These are phyloP conservation scores for Actinostola sp. DNA, from an alignment of 92 coral and sea anemone species.

Conservation along the genomic window DNA sequence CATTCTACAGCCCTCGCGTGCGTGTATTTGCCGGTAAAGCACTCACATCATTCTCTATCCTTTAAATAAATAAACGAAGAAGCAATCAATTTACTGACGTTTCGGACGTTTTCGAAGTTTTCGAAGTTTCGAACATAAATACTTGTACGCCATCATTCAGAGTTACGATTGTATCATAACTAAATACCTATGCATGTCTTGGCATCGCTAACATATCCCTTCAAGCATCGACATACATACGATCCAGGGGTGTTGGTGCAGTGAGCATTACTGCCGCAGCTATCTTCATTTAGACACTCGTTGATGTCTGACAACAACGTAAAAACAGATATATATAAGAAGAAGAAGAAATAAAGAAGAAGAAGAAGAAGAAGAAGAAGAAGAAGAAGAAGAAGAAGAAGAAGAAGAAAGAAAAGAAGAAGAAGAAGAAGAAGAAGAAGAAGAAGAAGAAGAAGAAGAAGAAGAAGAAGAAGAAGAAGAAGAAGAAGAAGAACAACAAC, in stretches of 20 bases:
- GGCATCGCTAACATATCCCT: slow-evolving; percentile 80
- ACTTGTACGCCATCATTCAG: too few species aligned
- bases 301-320: slow-evolving; percentile 48
- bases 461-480: neutral
- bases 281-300: slow-evolving; percentile 47
- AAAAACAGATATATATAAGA: neutral
- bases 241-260: slow-evolving; percentile 71
- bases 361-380: neutral
- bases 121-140: too few species aligned
- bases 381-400: neutral
- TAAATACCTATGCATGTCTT: slow-evolving; percentile 62
- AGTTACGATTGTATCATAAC: too few species aligned
- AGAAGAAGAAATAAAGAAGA: neutral
- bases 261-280: slow-evolving; percentile 67
- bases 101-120: too few species aligned
- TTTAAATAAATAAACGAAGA: too few species aligned
- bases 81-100: too few species aligned
- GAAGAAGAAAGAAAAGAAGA: neutral
- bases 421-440: neutral
- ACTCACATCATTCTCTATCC: too few species aligned
- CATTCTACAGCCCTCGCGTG: too few species aligned
- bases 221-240: slow-evolving; percentile 68
- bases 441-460: neutral
- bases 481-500: neutral
- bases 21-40: too few species aligned